Conservation (phyloP, 2,888 invertebrate genomes). For the Cordilura impudica region DNA sequence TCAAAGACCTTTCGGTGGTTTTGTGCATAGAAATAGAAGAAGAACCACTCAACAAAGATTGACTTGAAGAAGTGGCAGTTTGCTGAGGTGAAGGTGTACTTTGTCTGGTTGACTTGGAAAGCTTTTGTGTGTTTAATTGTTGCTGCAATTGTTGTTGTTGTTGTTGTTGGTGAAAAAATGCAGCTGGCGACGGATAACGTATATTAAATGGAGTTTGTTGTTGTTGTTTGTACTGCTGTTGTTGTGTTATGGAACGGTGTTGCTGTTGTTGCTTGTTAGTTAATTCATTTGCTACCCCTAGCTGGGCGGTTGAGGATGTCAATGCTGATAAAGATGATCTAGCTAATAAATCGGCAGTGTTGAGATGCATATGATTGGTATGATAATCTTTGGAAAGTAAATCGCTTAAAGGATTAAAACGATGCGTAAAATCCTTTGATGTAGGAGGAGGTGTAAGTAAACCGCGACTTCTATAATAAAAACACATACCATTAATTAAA, state of each 20-base stretch:
- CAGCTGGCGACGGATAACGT: constrained; percentile 65
- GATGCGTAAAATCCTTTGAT: constrained; percentile 74
- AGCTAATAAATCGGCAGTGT: constrained; percentile 65
- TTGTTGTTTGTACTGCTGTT: constrained; percentile 63
- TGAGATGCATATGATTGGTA: constrained; percentile 60
- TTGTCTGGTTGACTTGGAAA: constrained; percentile 65
- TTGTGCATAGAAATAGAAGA: constrained; percentile 51
- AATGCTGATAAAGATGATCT: constrained; percentile 64
- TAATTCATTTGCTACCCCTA: constrained; percentile 33
- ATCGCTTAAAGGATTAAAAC: constrained; percentile 76
- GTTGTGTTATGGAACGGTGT: constrained; percentile 61
- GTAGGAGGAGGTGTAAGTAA: constrained; percentile 71
- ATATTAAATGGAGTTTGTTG: constrained; percentile 64
- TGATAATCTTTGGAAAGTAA: constrained; percentile 77
- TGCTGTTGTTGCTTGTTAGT: constrained; percentile 55
- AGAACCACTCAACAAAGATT: constrained; percentile 37
- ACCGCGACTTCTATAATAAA: constrained; percentile 72
- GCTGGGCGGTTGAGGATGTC: constrained; percentile 18
- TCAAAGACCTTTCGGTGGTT: constrained; percentile 62
- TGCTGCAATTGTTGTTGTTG: constrained; percentile 63
- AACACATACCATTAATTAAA: neutral
- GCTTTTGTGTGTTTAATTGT: constrained; percentile 63
- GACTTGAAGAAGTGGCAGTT: constrained; percentile 69
- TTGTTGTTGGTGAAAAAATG: constrained; percentile 65
- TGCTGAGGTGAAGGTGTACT: constrained; percentile 73